A percentile compares a stretch with the other conserved stretches of the same genome.
phyloP scores from a whole-genome alignment of 2,888 invertebrate species.

The Matsumyia berberina region DNA sequence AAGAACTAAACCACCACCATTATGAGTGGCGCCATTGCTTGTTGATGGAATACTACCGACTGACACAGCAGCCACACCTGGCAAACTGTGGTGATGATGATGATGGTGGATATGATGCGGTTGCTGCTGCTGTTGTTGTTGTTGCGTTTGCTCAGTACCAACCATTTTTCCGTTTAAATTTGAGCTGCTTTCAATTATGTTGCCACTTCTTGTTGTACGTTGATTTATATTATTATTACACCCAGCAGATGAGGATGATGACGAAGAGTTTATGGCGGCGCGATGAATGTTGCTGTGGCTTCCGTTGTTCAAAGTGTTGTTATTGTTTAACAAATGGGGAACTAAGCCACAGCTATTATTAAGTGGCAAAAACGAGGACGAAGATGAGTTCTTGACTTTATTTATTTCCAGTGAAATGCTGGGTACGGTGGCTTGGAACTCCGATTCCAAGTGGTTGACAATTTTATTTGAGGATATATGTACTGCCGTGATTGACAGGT shows the following conservation, averaged over 20 bases:
- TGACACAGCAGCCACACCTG: constrained; percentile 45
- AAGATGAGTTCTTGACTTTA: constrained; percentile 16
- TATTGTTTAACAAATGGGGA: constrained; percentile 62
- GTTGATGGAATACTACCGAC: constrained; percentile 30
- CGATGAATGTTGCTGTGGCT: constrained; percentile 33
- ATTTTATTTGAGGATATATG: constrained; percentile 26
- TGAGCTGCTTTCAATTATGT: constrained; percentile 11
- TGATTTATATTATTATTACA: constrained; percentile 67
- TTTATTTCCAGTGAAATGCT: constrained; percentile 7
- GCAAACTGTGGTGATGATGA: constrained; percentile 64
- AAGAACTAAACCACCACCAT: constrained; percentile 45
- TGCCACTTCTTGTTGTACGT: constrained; percentile 40
- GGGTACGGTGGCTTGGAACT: constrained; percentile 11
- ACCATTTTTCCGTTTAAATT: constrained; percentile 61
- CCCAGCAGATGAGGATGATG: constrained; percentile 12
- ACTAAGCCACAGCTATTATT: constrained; percentile 44
- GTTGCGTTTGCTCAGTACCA: constrained; percentile 52
- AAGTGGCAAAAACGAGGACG: constrained; percentile 27
- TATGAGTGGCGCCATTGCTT: constrained; percentile 35
- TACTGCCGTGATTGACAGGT: constrained; percentile 20
- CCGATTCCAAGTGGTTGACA: constrained; percentile 32
- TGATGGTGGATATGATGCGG: constrained; percentile 57
- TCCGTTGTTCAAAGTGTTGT: constrained; percentile 60
- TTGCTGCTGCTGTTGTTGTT: constrained; percentile 62
- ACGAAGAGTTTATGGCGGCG: constrained; percentile 20